Evolutionary conservation across 2,888 invertebrate genomes (phyloP).

Genomic region (Idaea aversata): DNA sequence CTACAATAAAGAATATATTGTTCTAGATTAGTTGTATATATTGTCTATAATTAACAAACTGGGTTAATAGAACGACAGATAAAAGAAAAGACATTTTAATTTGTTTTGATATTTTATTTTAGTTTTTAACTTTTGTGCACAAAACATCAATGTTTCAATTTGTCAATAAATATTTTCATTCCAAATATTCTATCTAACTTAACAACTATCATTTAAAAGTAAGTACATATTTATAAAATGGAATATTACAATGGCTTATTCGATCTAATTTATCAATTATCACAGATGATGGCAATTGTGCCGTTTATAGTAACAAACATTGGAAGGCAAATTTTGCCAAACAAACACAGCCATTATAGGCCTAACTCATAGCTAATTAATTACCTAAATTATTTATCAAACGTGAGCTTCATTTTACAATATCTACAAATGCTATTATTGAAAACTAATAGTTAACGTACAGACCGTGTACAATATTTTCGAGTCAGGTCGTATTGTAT

Average conservation of each 20-base stretch:
- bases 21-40: not conserved
- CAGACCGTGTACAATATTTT: not conserved
- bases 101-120: constrained; percentile 64
- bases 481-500: too few species aligned
- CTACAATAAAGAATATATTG: too few species aligned
- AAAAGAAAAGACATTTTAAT: constrained; percentile 24
- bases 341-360: constrained; percentile 68
- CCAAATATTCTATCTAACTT: constrained; percentile 32
- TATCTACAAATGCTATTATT: constrained; percentile 15
- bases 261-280: constrained; percentile 76
- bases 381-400: constrained; percentile 14
- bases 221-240: constrained; percentile 32
- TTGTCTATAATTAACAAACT: not conserved
- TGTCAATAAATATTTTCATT: constrained; percentile 74
- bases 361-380: constrained; percentile 43
- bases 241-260: constrained; percentile 46
- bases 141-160: constrained; percentile 59
- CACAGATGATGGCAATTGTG: constrained; percentile 73
- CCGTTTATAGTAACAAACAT: constrained; percentile 65
- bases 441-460: constrained; percentile 5
- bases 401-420: constrained; percentile 8
- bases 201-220: constrained; percentile 19
- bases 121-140: constrained; percentile 70
- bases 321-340: constrained; percentile 63
- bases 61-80: not conserved